phyloP scores from a whole-genome alignment of 53 echinoderm and acorn worm genomes.

The Antedon mediterranea region DNA sequence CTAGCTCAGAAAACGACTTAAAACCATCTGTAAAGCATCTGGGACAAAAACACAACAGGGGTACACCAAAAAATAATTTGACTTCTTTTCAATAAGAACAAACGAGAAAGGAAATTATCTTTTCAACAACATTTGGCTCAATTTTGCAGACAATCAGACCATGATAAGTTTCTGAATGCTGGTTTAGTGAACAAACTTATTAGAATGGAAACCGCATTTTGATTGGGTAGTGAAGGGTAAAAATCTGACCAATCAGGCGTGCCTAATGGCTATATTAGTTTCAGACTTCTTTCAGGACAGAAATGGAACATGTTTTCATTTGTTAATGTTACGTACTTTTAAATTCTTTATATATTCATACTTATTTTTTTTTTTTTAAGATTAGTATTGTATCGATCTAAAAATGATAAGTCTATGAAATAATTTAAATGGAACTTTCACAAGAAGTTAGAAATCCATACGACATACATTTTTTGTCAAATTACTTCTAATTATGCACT shows the following conservation, averaged over 20 bases:
- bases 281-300: neutral
- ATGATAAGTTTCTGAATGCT: neutral
- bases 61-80: neutral
- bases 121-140: neutral
- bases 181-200: neutral
- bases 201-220: neutral
- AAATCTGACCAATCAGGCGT: neutral
- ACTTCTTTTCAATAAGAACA: neutral
- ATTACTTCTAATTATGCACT: too few relatives aligned
- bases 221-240: conserved; percentile 1
- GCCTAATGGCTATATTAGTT: neutral
- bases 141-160: neutral
- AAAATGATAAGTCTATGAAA: neutral
- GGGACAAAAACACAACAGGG: neutral
- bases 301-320: neutral
- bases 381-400: neutral
- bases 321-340: neutral
- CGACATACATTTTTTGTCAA: too few relatives aligned
- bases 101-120: neutral
- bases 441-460: too few relatives aligned
- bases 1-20: neutral
- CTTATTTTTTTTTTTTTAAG: too few relatives aligned
- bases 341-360: neutral
- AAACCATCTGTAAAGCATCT: neutral
- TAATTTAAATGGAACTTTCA: neutral